Percentiles rank a stretch among this genome's conserved stretches.
These are phyloP conservation scores for Tillus elongatus DNA, from an alignment of 2,888 invertebrate genomes.

Conservation along the genomic window DNA sequence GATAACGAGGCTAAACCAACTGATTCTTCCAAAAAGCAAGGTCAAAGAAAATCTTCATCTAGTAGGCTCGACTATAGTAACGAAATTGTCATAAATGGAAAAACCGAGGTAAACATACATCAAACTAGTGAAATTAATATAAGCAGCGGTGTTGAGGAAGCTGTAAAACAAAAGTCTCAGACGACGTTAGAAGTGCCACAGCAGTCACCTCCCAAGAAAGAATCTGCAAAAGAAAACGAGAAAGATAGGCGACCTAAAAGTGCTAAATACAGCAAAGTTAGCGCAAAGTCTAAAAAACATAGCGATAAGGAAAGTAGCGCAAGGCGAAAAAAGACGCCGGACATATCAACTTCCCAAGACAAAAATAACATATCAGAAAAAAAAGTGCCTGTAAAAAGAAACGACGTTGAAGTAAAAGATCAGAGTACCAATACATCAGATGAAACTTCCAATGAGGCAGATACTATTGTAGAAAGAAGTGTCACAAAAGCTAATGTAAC, in stretches of 20 bases:
- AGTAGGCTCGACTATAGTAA: slow-evolving; percentile 29
- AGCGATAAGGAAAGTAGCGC: slow-evolving; percentile 15
- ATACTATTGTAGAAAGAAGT: slow-evolving; percentile 23
- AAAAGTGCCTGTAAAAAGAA: slow-evolving; percentile 11
- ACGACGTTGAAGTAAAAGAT: slow-evolving; percentile 15
- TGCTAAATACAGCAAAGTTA: slow-evolving; percentile 26
- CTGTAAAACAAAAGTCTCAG: slow-evolving; percentile 3
- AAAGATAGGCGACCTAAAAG: slow-evolving; percentile 28
- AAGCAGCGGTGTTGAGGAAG: slow-evolving; percentile 14
- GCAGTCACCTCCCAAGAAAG: neutral
- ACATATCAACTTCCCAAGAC: slow-evolving; percentile 10
- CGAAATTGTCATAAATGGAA: slow-evolving; percentile 32
- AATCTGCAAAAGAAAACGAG: slow-evolving; percentile 20
- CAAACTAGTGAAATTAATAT: slow-evolving; percentile 30
- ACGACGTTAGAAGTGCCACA: slow-evolving; percentile 12
- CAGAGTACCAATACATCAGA: slow-evolving; percentile 28
- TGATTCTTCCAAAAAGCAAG: slow-evolving; percentile 8
- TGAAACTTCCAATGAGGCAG: slow-evolving; percentile 22
- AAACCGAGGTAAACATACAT: slow-evolving; percentile 33
- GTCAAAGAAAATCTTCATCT: slow-evolving; percentile 20
- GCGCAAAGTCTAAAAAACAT: slow-evolving; percentile 21
- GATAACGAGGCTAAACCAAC: slow-evolving; percentile 16
- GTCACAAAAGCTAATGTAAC: slow-evolving; percentile 9
- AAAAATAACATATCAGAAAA: slow-evolving; percentile 9
- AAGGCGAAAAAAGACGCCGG: slow-evolving; percentile 6